Evolutionary conservation across 2,113 vertebrate species (phyloP).

Genomic region (Gyps fulvus): DNA sequence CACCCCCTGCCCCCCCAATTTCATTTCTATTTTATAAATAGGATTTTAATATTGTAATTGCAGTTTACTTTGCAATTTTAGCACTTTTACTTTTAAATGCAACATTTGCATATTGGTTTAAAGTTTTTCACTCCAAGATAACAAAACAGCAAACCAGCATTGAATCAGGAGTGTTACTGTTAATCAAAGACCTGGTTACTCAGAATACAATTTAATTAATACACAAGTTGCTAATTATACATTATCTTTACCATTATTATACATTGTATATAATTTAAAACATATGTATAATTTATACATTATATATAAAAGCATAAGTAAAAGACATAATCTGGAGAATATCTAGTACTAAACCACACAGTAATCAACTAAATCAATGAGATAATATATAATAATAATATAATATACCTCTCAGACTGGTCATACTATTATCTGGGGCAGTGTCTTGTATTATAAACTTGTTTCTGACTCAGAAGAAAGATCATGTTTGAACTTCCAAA

Average conservation of each 20-base stretch:
- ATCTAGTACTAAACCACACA: neutral
- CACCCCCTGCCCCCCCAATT: accelerated
- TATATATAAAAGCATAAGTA: neutral
- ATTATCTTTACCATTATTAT: neutral
- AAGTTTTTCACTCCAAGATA: neutral
- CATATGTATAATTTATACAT: neutral
- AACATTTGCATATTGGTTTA: neutral
- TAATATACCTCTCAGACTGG: neutral
- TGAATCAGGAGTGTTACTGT: neutral
- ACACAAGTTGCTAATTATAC: neutral
- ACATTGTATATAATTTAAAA: neutral
- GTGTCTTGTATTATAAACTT: neutral
- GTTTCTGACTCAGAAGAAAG: neutral
- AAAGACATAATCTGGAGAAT: neutral
- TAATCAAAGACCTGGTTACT: neutral
- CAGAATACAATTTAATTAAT: neutral
- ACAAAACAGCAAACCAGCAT: neutral
- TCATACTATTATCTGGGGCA: neutral
- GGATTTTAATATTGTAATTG: neutral
- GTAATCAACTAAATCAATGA: neutral
- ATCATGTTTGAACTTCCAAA: neutral
- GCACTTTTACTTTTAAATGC: neutral
- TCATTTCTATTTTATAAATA: neutral
- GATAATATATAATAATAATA: neutral
- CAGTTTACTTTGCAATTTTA: neutral